A percentile compares a stretch with the other conserved stretches of the same genome.
These are phyloP conservation scores for Stichopus chloronotus DNA, from an alignment of 35 echinoderm and acorn worm genomes.

Conservation along the genomic window DNA sequence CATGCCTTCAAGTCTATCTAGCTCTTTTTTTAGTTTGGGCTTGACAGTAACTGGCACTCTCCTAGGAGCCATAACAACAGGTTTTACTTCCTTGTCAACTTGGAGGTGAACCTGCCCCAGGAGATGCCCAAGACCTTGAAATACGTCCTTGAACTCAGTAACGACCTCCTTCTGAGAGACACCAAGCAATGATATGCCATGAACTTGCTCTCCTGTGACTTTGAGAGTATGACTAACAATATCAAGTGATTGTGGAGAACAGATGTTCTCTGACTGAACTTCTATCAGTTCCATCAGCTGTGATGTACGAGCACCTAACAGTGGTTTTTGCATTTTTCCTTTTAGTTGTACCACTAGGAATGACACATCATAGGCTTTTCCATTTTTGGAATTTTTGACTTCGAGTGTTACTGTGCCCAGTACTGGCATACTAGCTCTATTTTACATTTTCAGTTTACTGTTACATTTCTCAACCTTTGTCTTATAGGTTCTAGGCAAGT, in stretches of 20 bases:
- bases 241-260: not conserved
- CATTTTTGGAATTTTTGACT: too few relatives aligned
- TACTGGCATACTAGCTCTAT: too few relatives aligned
- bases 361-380: too few relatives aligned
- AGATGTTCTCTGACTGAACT: not conserved
- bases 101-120: conserved; percentile 44
- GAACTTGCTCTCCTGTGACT: conserved; percentile 8
- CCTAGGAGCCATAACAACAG: conserved; percentile 42
- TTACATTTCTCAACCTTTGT: too few relatives aligned
- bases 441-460: too few relatives aligned
- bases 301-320: not conserved
- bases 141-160: conserved; percentile 59
- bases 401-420: too few relatives aligned
- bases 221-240: not conserved
- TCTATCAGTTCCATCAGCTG: conserved; percentile 20
- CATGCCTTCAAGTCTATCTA: not conserved
- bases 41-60: conserved; percentile 7
- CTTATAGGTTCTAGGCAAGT: too few relatives aligned
- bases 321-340: not conserved
- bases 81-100: conserved; percentile 34
- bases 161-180: not conserved
- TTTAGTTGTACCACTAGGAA: too few relatives aligned
- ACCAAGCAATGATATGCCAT: not conserved
- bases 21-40: not conserved
- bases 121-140: conserved; percentile 46